Conservation (phyloP, 2,888 invertebrate species). For the Scelioninae gen. 2 region DNA sequence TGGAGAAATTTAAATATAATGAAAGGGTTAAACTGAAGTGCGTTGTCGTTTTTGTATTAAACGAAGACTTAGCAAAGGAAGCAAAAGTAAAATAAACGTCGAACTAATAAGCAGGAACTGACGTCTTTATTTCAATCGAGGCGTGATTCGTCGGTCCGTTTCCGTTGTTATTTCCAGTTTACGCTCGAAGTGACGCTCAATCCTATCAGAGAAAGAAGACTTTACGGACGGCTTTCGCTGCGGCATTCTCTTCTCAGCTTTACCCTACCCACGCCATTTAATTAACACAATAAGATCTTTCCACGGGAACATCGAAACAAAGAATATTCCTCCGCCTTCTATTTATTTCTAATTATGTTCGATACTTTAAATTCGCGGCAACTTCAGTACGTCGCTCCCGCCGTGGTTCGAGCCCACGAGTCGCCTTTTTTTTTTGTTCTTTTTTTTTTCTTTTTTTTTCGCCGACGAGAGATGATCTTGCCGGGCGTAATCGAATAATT, state of each 20-base stretch:
- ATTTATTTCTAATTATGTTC: conserved; percentile 76
- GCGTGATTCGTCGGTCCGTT: conserved; percentile 71
- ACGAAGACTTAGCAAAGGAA: conserved; percentile 62
- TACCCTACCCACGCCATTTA: conserved; percentile 66
- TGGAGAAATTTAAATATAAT: conserved; percentile 27
- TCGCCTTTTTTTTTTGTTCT: conserved; percentile 38
- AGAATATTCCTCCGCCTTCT: conserved; percentile 66
- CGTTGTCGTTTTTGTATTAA: conserved; percentile 48
- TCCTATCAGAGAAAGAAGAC: conserved; percentile 72
- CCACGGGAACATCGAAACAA: conserved; percentile 62
- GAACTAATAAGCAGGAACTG: conserved; percentile 70
- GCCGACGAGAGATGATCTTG: conserved; percentile 55
- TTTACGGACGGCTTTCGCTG: conserved; percentile 64
- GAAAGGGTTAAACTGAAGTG: conserved; percentile 42
- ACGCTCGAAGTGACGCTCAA: conserved; percentile 72
- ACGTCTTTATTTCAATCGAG: conserved; percentile 73
- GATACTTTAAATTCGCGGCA: conserved; percentile 69
- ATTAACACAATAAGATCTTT: conserved; percentile 74
- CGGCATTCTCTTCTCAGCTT: conserved; percentile 62
- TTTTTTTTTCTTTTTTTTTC: no score
- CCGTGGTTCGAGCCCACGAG: conserved; percentile 30
- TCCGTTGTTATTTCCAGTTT: conserved; percentile 73
- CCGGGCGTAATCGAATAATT: conserved; percentile 74
- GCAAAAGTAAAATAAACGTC: conserved; percentile 67
- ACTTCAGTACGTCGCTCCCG: conserved; percentile 48